Evolutionary conservation across 2,113 vertebrate species (phyloP), one percentile per base, ranked within the genome.

Genomic region (Tringa solitaria): DNA sequence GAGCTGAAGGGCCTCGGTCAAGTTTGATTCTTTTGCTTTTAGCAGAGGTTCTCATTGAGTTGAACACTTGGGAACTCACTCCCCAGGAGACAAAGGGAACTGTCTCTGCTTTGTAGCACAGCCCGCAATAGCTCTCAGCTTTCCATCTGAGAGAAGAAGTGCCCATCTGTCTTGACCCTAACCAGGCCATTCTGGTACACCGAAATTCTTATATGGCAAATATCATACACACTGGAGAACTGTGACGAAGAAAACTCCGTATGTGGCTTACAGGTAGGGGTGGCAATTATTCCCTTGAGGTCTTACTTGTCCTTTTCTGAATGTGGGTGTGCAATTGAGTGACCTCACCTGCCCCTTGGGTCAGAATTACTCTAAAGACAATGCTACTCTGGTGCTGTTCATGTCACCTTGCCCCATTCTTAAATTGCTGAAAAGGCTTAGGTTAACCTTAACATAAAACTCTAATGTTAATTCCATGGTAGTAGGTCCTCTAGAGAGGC

Each of bases 41-140:
- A 64, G 43, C 35, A 53, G 45, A 83, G 0, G 2, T 8, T 81
- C 10, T n/a, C 43, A 17, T 57, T 35, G 51, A 70, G 57, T 11
- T 43, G 54, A 37, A 30, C 6, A 2, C 37, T 32, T 48, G 12
- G 43, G 32, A 84, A 22, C 32, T 41, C 4, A 1, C 32, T 32
- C 27, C 46, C 16, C 27, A n/a, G 60, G 21, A 84, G 6, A 3
- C 35, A 37, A 0, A 5, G 45, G 20, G 33, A 14, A n/a, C 33
- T 33, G 11, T 33, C 27, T 45, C 35, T 63, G 27, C 23, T 37
- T 63, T 0, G 0, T 2, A 37, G 32, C 61, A 88, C 35, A 37
- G 20, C 20, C 9, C 12, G 13, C 19, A 3, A 0, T 1, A 28
- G 43, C 4, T 64, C 22, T n/a, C 13, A 26, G 23, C 16, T 63